Base-by-base conservation (phyloP, 2,113 vertebrate genomes). In the Tachuris rubrigastra region DNA sequence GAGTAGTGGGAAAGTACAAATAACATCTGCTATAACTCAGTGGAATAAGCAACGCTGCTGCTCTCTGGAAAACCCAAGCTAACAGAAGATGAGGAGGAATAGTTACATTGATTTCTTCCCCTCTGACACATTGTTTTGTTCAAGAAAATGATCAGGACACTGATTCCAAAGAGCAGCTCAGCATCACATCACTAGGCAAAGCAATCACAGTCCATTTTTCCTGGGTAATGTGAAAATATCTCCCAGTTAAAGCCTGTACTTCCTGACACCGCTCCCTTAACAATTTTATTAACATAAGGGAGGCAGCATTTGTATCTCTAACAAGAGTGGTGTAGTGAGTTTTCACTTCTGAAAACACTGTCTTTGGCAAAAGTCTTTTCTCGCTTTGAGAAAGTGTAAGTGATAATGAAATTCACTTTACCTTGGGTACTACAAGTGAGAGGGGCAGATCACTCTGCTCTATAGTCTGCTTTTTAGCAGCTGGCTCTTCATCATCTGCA, bases 361-460 rank as follows among this genome's bases (percentile, higher is more conserved):
- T 58, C 59, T 47, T 42, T 15, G 67, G 60, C 15, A 82, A 49
- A 88, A 87, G 12, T 25, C 31, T 73, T 67, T 76, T 49, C 35
- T 53, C 8, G 3, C 47, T 66, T 56, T 31, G 2, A 76, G 22
- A 18, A 86, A 90, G 41, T 15, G 23, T 37, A 65, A 76, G 21
- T 10, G 28, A 73, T 50, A 59, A 87, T 3, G 37, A 66, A 91
- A 90, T 78, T 63, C 8, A 42, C 15, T 41, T 96, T 97, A 98
- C 98, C 98, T 98, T 98, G 87, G 97, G 92, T 81, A 98, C 39
- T 28, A 98, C 97, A 18, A 98, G 89, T 5, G 98, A 96, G 55
- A 98, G 94, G 2, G 98, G 98, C 12, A 91, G 47, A 18, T 96
- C 97, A 25, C 93, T 87, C 3, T 52, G 77, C 18, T 96, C 96